These are phyloP conservation scores for Nebria salina DNA, from an alignment of 2,888 invertebrate genomes.

Conservation along the genomic window DNA sequence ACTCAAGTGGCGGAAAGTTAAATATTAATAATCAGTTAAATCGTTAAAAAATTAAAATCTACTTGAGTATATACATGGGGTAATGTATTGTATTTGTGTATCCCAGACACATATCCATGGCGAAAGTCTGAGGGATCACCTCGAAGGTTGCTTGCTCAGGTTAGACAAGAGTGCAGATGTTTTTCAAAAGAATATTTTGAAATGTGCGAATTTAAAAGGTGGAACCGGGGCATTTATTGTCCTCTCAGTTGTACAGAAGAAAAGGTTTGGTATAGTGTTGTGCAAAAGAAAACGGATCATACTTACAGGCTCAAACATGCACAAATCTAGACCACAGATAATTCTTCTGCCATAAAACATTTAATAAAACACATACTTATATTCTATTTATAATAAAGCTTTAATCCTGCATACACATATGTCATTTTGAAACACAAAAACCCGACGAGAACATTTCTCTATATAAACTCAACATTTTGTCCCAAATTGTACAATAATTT, in stretches of 20 bases:
- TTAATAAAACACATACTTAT: too few species aligned
- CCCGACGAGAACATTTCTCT: too few species aligned
- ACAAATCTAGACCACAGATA: not conserved
- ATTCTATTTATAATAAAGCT: too few species aligned
- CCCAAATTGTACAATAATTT: not conserved
- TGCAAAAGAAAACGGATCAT: not conserved
- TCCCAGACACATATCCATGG: not conserved
- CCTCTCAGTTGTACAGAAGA: not conserved
- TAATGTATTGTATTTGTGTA: not conserved
- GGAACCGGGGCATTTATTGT: constrained; percentile 28
- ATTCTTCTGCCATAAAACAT: not conserved
- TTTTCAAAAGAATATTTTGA: constrained; percentile 39
- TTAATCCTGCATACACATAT: too few species aligned
- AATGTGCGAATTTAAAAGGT: constrained; percentile 46
- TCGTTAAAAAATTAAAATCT: not conserved
- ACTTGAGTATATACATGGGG: not conserved
- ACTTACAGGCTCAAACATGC: not conserved
- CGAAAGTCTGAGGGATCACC: not conserved
- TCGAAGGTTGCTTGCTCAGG: not conserved
- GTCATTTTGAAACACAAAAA: too few species aligned
- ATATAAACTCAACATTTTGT: too few species aligned
- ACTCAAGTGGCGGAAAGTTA: too few species aligned
- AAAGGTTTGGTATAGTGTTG: constrained; percentile 4
- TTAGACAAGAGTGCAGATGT: constrained; percentile 31
- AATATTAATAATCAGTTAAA: not conserved